Evolutionary conservation across 2,113 vertebrate genomes (phyloP).

Genomic region (Cephalopholis sonnerati): DNA sequence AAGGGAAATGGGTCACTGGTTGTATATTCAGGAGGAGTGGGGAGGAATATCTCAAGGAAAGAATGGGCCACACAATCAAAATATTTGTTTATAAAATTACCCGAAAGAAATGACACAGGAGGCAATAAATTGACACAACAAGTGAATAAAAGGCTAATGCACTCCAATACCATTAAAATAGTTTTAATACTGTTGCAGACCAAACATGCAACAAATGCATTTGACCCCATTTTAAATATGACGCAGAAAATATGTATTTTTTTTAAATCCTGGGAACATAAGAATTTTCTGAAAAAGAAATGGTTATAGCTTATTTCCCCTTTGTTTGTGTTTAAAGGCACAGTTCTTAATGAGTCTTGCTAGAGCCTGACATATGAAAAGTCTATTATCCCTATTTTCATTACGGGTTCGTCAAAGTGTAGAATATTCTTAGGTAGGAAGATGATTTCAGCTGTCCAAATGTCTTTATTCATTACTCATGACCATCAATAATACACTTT

Average conservation of each 20-base stretch:
- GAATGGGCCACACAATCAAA: slow-evolving; percentile 71
- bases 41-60: slow-evolving; percentile 45
- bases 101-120: slow-evolving; percentile 99
- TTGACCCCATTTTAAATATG: slow-evolving; percentile 86
- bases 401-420: background rate
- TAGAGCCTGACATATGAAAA: slow-evolving; percentile 10
- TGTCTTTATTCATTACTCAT: background rate
- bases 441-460: background rate
- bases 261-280: slow-evolving; percentile 77
- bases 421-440: background rate
- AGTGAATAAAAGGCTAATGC: slow-evolving; percentile 99
- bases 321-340: slow-evolving; percentile 70
- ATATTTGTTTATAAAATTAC: slow-evolving; percentile 87
- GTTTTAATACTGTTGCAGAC: slow-evolving; percentile 99
- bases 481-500: background rate
- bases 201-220: slow-evolving; percentile 99
- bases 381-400: background rate
- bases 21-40: slow-evolving; percentile 34
- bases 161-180: slow-evolving; percentile 99
- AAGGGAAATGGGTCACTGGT: slow-evolving; percentile 25
- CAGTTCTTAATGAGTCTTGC: slow-evolving; percentile 55
- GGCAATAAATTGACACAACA: slow-evolving; percentile 99
- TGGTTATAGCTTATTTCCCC: slow-evolving; percentile 57
- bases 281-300: slow-evolving; percentile 71
- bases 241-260: slow-evolving; percentile 73